Evolutionary conservation across 2,113 vertebrate genomes (phyloP).

Genomic region (Larimichthys crocea): DNA sequence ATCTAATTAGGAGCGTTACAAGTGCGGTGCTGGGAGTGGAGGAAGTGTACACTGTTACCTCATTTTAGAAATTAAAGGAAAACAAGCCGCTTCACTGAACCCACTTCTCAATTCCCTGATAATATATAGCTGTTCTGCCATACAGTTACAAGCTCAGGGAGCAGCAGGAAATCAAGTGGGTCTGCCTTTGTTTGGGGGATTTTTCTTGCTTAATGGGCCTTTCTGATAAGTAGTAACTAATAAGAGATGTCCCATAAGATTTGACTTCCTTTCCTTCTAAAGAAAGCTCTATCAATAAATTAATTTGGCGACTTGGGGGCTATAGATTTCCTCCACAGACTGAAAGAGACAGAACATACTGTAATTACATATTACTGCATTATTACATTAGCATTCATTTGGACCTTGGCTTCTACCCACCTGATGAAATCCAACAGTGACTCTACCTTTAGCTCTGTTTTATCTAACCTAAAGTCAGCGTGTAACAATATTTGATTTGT

Average conservation of each 20-base stretch:
- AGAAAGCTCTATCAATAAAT: too few species aligned
- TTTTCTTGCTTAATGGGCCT: not conserved
- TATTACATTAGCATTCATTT: not conserved
- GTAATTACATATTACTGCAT: not conserved
- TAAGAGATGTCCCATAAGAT: too few species aligned
- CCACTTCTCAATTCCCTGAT: not conserved
- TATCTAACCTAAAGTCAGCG: not conserved
- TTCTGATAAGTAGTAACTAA: too few species aligned
- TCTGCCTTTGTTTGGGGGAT: not conserved
- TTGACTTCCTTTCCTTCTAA: too few species aligned
- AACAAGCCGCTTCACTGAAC: slow-evolving; percentile 6
- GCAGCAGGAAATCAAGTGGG: not conserved
- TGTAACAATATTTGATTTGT: not conserved
- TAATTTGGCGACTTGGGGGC: too few species aligned
- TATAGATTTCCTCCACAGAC: too few species aligned
- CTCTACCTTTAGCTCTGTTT: too few species aligned
- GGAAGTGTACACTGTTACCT: not conserved
- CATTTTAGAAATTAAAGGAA: not conserved
- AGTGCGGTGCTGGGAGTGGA: not conserved
- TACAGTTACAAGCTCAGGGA: not conserved
- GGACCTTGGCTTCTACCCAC: not conserved
- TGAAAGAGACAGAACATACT: not conserved
- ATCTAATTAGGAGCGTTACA: slow-evolving; percentile 34
- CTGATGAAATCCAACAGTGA: not conserved
- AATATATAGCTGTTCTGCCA: not conserved